Evolutionary conservation across 1,140 invertebrate genomes (phyloP).

Genomic region (Sarcophaga bullata): DNA sequence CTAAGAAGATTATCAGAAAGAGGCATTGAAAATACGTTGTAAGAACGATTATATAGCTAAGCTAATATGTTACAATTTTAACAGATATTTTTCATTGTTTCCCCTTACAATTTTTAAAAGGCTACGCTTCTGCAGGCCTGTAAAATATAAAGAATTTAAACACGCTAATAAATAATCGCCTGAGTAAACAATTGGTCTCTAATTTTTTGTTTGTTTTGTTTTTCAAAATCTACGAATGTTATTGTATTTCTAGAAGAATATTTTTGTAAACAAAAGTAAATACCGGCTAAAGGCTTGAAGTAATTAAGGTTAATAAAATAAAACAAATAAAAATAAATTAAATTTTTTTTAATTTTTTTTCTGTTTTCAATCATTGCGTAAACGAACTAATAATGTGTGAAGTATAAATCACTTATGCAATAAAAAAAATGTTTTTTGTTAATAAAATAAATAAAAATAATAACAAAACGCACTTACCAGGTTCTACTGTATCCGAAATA

Average conservation of each 20-base stretch:
- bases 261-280: background rate
- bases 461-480: slow-evolving; percentile 68
- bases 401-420: background rate
- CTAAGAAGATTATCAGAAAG: no score
- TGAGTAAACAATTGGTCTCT: slow-evolving; percentile 2
- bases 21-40: no score
- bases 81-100: no score
- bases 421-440: background rate
- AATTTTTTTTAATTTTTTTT: no score
- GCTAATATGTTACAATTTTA: no score
- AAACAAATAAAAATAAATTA: background rate
- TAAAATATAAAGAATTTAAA: background rate
- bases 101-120: no score
- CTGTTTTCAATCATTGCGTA: background rate
- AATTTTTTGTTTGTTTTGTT: background rate
- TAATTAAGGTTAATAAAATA: slow-evolving; percentile 14
- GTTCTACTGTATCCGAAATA: slow-evolving; percentile 80
- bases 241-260: background rate
- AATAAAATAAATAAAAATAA: background rate
- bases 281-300: background rate
- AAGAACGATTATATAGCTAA: no score
- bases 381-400: slow-evolving; percentile 10
- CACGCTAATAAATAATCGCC: background rate
- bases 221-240: no score
- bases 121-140: no score